Base-by-base conservation (phyloP, 2,113 vertebrate genomes). In the Sus scrofa region DNA sequence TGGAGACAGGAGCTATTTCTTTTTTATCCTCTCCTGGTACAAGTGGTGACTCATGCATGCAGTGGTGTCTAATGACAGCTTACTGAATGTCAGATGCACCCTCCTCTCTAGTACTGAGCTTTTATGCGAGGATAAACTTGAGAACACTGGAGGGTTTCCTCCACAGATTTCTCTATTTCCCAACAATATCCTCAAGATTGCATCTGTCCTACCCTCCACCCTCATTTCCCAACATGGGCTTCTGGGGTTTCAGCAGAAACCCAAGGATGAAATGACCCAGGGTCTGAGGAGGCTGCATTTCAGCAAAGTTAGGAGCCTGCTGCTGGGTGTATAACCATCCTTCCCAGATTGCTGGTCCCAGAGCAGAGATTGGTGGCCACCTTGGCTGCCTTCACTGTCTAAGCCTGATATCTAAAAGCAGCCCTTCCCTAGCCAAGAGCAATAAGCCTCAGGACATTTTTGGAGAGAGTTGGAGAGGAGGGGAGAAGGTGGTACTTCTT, bases 161-260 rank as follows among this genome's bases (percentile, higher is more conserved):
- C 52, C 50, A 14, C 10, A 52, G 39, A 70, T 54, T 54, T 30
- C 32, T 86, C 16, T 70, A 19, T 84, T 97, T 94, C 86, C 71
- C 85, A 63, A 63, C n/a, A 87, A 87, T 60, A 73, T 58, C 19
- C n/a, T 65, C 24, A 19, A n/a, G 67, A 94, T 65, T 54, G 13
- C 73, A 50, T 78, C 44, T 63, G 63, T 89, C 19, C 52, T 79
- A 3, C 9, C 67, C 58, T 87, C 56, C 7, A 30, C 24, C 27
- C 56, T 83, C 30, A 78, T 86, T 90, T 97, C 93, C 79, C 73
- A 89, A 50, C 5, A 6, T 20, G 56, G n/a, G 88, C 14, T 81
- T 74, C 52, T 75, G 14, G 27, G 22, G 11, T 70, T 74, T 22
- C 81, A 82, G 19, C 62, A 68, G 54, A 60, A 96, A 73, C 30